Percentiles rank a stretch among this genome's conserved stretches.
Evolutionary conservation across 2,113 vertebrate genomes (phyloP).

Genomic region (Lathamus discolor): DNA sequence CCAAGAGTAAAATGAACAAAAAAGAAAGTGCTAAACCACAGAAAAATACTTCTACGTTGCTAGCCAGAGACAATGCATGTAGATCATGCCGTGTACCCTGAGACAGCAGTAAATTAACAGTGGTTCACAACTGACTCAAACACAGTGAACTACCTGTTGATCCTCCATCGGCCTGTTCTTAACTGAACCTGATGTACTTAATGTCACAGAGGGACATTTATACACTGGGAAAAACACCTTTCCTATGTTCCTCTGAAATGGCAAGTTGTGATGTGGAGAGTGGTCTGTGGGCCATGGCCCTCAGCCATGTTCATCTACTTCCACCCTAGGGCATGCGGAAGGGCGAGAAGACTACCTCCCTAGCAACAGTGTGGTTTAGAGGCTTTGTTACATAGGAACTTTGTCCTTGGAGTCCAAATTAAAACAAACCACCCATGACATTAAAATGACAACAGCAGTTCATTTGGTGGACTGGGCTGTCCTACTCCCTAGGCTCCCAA

Average conservation of each 20-base stretch:
- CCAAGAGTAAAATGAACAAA: background rate
- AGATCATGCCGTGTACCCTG: background rate
- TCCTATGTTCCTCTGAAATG: background rate
- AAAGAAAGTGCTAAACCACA: background rate
- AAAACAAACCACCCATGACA: background rate
- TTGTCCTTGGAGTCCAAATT: background rate
- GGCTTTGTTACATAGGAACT: background rate
- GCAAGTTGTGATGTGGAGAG: background rate
- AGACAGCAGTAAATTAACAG: background rate
- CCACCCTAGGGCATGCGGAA: background rate
- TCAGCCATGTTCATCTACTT: accelerated
- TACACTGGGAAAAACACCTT: background rate
- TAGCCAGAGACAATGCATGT: accelerated
- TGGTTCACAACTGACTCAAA: background rate
- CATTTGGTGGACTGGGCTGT: background rate
- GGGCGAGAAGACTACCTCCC: accelerated
- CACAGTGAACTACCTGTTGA: background rate
- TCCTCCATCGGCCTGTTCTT: background rate
- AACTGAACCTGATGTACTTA: background rate
- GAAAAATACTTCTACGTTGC: background rate
- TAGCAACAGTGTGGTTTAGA: background rate
- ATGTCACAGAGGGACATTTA: background rate
- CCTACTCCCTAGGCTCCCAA: accelerated
- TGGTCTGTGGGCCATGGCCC: accelerated
- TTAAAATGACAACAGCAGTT: background rate